Conservation (phyloP, 1,140 invertebrate species). For the Tribolium madens region DNA sequence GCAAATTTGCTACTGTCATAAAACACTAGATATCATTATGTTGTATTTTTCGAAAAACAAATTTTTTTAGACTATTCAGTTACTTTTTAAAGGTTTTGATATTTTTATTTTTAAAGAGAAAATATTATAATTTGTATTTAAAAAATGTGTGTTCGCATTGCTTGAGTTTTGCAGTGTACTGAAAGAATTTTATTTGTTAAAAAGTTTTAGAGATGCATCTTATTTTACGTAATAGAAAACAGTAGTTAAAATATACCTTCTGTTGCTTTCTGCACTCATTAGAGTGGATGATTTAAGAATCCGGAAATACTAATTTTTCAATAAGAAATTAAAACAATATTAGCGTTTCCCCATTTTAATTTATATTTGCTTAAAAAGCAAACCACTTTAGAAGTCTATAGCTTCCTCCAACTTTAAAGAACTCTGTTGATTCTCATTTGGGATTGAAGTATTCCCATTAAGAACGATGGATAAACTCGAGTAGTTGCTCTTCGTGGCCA, state of each 20-base stretch:
- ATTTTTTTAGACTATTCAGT: no score
- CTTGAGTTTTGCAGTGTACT: no score
- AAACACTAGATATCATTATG: no score
- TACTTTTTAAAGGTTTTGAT: no score
- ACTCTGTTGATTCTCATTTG: slow-evolving; percentile 37
- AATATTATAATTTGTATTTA: no score
- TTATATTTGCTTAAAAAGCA: slow-evolving; percentile 36
- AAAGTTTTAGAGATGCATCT: no score
- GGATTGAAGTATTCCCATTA: slow-evolving; percentile 43
- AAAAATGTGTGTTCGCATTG: no score
- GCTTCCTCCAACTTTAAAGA: slow-evolving; percentile 40
- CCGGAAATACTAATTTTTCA: slow-evolving; percentile 19
- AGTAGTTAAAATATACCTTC: not conserved
- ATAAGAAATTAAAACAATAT: slow-evolving; percentile 34
- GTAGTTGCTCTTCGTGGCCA: slow-evolving; percentile 45
- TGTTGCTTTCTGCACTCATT: slow-evolving; percentile 1
- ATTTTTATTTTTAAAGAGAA: no score
- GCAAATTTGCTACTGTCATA: no score
- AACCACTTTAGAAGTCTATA: slow-evolving; percentile 32
- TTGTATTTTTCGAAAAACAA: no score
- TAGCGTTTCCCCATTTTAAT: slow-evolving; percentile 26
- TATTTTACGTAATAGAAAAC: no score
- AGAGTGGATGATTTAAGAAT: not conserved
- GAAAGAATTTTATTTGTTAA: no score
- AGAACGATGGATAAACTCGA: slow-evolving; percentile 42